A percentile compares a stretch with the other conserved stretches of the same genome.
Evolutionary conservation across 2,113 vertebrate species (phyloP).

Genomic region (Daboia siamensis): DNA sequence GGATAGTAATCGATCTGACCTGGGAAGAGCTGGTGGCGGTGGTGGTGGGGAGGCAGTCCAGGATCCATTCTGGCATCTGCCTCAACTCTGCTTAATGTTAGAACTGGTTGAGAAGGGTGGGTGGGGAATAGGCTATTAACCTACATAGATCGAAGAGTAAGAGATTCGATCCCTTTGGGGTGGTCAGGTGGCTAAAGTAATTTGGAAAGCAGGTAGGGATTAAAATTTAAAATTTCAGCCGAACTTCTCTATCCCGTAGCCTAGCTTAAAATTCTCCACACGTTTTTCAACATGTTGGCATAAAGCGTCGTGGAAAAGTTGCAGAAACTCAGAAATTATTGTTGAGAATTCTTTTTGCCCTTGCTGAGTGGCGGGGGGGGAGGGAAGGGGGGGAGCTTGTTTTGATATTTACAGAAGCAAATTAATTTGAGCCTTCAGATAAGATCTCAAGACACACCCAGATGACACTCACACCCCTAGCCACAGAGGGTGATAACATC

Average conservation of each 20-base stretch:
- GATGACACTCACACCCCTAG: conserved; percentile 68
- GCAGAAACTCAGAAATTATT: conserved; percentile 44
- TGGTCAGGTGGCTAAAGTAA: not conserved
- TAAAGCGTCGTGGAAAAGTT: conserved; percentile 33
- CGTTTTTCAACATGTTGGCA: conserved; percentile 17
- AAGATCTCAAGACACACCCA: conserved; percentile 63
- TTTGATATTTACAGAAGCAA: conserved; percentile 63
- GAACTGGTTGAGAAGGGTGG: not conserved
- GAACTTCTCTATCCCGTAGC: not conserved
- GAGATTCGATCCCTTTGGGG: not conserved
- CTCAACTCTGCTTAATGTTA: not conserved
- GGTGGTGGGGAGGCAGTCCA: not conserved
- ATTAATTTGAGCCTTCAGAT: conserved; percentile 70
- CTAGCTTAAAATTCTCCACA: not conserved
- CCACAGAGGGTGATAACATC: conserved; percentile 66
- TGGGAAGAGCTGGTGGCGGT: no score
- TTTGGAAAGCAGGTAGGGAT: not conserved
- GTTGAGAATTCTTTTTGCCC: conserved; percentile 52
- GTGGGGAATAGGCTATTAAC: not conserved
- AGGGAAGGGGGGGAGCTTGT: conserved; percentile 42
- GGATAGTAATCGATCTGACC: not conserved
- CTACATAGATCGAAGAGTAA: not conserved
- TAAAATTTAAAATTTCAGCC: not conserved
- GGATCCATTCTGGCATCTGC: not conserved
- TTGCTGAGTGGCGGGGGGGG: conserved; percentile 18